Evolutionary conservation across 2,797 vertebrate species (phyloP).

Genomic region (Tenualosa thibaudeaui): DNA sequence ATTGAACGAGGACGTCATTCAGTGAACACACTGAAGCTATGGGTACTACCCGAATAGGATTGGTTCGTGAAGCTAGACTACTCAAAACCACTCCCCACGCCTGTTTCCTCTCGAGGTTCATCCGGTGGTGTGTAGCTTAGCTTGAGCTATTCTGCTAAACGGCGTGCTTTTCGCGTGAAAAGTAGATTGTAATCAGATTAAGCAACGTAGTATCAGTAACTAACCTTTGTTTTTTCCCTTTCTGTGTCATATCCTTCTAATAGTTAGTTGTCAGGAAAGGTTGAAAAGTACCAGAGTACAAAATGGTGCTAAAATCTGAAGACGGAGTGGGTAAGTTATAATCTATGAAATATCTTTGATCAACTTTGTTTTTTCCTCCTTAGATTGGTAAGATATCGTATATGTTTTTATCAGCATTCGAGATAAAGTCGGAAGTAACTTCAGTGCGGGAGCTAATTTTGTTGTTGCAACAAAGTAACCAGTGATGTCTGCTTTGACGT

Average conservation of each 20-base stretch:
- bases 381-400: background rate
- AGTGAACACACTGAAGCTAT: conserved; percentile 41
- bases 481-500: conserved; percentile 1
- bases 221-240: background rate
- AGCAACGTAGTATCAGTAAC: background rate
- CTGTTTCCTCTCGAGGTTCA: background rate
- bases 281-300: conserved; percentile 27
- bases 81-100: conserved; percentile 60
- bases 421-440: background rate
- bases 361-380: background rate
- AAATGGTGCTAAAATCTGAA: conserved; percentile 81
- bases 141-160: background rate
- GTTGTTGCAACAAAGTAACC: conserved; percentile 1
- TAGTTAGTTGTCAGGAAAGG: background rate
- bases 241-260: background rate
- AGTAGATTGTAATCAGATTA: background rate
- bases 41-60: conserved; percentile 42
- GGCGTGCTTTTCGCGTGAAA: background rate
- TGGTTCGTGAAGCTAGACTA: conserved; percentile 48
- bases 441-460: background rate
- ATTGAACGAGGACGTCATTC: conserved; percentile 51
- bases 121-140: conserved; percentile 28
- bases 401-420: no score
- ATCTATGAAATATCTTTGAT: background rate
- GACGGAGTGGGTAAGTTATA: conserved; percentile 78